Percentiles rank a stretch among this genome's conserved stretches.
These are phyloP conservation scores for Propsilocerus akamusi DNA, from an alignment of 1,140 invertebrate genomes.

Conservation along the genomic window DNA sequence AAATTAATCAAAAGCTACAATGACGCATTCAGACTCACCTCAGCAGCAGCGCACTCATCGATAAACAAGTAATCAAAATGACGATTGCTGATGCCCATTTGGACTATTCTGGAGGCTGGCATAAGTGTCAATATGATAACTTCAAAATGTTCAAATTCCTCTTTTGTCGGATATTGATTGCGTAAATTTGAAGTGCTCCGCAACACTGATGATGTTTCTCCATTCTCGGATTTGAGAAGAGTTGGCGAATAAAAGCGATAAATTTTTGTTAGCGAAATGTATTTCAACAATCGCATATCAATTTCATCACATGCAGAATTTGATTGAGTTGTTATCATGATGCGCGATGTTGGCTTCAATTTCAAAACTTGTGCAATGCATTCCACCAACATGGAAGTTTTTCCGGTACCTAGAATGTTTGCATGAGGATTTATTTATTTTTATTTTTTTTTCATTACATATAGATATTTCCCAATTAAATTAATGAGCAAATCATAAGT, in stretches of 20 bases:
- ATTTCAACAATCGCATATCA: slow-evolving; percentile 43
- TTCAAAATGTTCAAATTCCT: slow-evolving; percentile 17
- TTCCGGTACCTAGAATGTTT: slow-evolving; percentile 36
- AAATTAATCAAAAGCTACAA: slow-evolving; percentile 36
- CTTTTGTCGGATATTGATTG: slow-evolving; percentile 12
- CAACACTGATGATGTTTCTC: slow-evolving; percentile 16
- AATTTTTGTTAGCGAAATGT: slow-evolving; percentile 21
- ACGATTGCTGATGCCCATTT: slow-evolving; percentile 37
- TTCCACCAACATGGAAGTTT: slow-evolving; percentile 62
- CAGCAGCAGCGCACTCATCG: slow-evolving; percentile 64
- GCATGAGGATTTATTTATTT: not conserved
- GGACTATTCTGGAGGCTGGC: slow-evolving; percentile 39
- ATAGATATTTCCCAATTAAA: too few relatives aligned
- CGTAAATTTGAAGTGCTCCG: slow-evolving; percentile 20
- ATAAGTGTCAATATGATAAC: slow-evolving; percentile 15
- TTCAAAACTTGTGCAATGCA: slow-evolving; percentile 31
- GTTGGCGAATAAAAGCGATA: slow-evolving; percentile 23
- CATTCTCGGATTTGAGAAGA: slow-evolving; percentile 26
- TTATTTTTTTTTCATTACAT: too few relatives aligned
- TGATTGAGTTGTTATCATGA: slow-evolving; percentile 48
- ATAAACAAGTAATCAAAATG: slow-evolving; percentile 59
- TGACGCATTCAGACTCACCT: slow-evolving; percentile 55
- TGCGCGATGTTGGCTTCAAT: slow-evolving; percentile 24
- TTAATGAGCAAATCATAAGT: too few relatives aligned
- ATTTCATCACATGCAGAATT: too few relatives aligned